Base-by-base conservation (phyloP, 2,797 vertebrate genomes). In the Cheirogaleus major region DNA sequence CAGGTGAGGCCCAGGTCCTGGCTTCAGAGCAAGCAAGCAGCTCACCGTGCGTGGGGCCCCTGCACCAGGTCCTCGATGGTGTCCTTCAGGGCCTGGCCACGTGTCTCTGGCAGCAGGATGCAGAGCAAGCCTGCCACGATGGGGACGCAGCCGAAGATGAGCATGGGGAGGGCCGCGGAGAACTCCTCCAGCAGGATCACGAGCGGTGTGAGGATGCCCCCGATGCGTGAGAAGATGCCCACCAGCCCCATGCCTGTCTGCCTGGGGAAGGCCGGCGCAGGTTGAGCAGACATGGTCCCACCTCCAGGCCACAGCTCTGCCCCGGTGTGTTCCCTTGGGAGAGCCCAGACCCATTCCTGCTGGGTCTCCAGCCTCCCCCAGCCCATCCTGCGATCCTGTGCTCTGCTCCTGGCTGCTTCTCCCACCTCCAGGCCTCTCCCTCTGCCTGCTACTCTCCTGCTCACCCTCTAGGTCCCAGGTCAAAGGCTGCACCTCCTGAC, bases 221-320 rank as follows among this genome's bases (percentile, higher is more conserved):
- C 99, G 6, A 99, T 87, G 50, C 99, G 98, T 0, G 99, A 99
- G 7, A 94, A 98, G 98, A 98, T 98, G 2, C 99, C 98, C 95
- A 99, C 99, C 76, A 99, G 94, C 45, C 99, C 99, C 52, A 99
- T 86, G 0, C 99, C 99, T 0, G 98, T 99, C 97, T 99, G 99
- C 98, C 99, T 99, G 97, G 0, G 93, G 72, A 20, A 85, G 63
- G 61, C 15, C 25, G 55, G 25, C 1, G 12, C 13, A 35, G 2
- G 12, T 7, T 76, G 52, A 93, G 75, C 8, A 20, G 15, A 43
- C 11, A 30, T 0, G 13, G n/a, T 11, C 69, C n/a, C 67, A 5
- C 12, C 7, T 15, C 50, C 0, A 1, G 70, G 65, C 12, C 41
- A 1, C 25, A 25, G 79, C 1, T 25, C 63, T 9, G 8, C 7